Evolutionary conservation across 2,888 invertebrate species (phyloP), one percentile per base, ranked within the genome.

Genomic region (Amitus sp.): DNA sequence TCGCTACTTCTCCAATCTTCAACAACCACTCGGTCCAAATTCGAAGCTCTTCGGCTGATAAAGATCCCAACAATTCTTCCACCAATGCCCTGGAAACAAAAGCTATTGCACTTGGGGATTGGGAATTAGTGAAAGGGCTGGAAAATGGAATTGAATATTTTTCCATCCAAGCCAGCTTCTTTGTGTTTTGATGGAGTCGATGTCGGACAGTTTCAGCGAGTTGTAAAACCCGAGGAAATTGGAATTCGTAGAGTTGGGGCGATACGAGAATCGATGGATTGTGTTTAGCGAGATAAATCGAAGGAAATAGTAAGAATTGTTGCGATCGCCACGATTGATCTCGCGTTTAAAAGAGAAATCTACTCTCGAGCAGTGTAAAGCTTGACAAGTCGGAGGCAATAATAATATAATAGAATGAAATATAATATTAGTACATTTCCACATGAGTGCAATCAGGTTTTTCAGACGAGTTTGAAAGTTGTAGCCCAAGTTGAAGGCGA

Each of bases 1-100:
- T 56, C 4, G 71, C 70, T 15, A 69, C 62, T 9, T 77, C 74
- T n/a, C 69, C 68, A 34, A 79, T 57, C 62, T 72, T 71, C 27
- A 56, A 57, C 43, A 79, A 58, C 79, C 79, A 78, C 30, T 59
- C 56, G 30, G 66, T 66, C 79, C 76, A 76, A 6, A 73, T 69
- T n/a, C 74, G 74, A 34, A 77, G 53, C 49, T 73, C 73, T 46
- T 78, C 73, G 54, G 73, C 71, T 3, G 76, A 69, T 42, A 74
- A 71, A 1, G 69, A 68, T 53, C 71, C 67, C 39, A 73, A 42
- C 19, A 70, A 72, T 18, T 66, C 68, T 50, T 67, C 58, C 15
- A 67, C 50, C 30, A 52, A 39, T 57, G 61, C 19, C 47, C 70
- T 71, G 47, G 47, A 50, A 60, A 53, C 13, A 45, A 53, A 10